Base-by-base conservation (phyloP, 2,113 vertebrate species). In the Fulica atra region DNA sequence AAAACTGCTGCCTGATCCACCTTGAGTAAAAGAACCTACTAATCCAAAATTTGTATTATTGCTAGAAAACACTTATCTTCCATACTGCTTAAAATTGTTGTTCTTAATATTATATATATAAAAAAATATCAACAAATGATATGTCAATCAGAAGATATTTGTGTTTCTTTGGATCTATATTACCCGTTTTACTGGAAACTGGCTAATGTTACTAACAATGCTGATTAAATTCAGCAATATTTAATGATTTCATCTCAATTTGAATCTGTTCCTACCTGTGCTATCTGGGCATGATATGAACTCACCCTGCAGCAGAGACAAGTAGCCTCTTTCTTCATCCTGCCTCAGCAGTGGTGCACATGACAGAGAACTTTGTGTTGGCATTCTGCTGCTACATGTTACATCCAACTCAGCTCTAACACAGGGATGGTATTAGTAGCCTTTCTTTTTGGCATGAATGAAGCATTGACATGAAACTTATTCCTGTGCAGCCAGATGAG, bases 1-100 rank as follows among this genome's bases (percentile, higher is more conserved):
- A 93, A 96, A 97, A 96, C 89, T 93, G 92, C 89, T 94, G 77
- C 92, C 92, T 87, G 90, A 91, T 82, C 63, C 31, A 81, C 77
- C 53, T 86, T n/a, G 13, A 93, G 38, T 73, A 91, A 42, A 70
- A 95, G 91, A 95, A 94, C 78, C 91, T 57, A 76, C 51, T n/a
- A 59, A 46, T 57, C 66, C 77, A 64, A 35, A 65, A 81, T 95
- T 68, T 72, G 38, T 53, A 81, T 96, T 97, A 96, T 94, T 96
- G 94, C 92, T 95, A 96, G 44, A 91, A 74, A 94, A 81, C 26
- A 42, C 33, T 96, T 71, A 50, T 56, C 48, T 78, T 65, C 21
- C 76, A 60, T 36, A 72, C 48, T 48, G 48, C 48, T 48, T 46
- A 46, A 46, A 18, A 46, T 46, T 46, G 53, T 80, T 84, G 70